Base-by-base conservation (phyloP, 2,888 invertebrate species). In the Lasioglossum lativentre region DNA sequence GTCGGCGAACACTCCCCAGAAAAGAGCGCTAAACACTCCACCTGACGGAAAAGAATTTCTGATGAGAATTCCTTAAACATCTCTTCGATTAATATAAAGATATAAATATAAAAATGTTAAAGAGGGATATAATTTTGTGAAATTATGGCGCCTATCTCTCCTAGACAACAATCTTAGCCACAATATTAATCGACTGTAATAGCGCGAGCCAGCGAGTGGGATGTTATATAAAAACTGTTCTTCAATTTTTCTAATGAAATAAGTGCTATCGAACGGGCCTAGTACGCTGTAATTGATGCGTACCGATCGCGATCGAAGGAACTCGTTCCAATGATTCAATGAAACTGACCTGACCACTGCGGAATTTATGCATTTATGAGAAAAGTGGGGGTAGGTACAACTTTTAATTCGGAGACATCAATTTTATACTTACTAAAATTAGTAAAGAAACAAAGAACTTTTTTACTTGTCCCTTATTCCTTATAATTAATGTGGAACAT, bases 1-100 rank as follows among this genome's bases (percentile, higher is more conserved):
- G 94, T 98, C 98, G 0, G 98, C 97, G 86, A 98, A 94, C 88
- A 97, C 96, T 68, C 98, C 98, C 98, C 98, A 98, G 78, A 98
- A 95, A 95, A 97, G 97, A 0, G 98, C 97, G 77, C 98, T 98
- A 40, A 97, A 90, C 45, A 97, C 97, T 56, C 97, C 97, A 88
- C 97, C 96, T 96, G 91, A 23, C 94, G 85, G 80, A 19, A 16
- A 30, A 47, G 34, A 71, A 77, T 23, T 56, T 8, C 4, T 12
- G 27, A 27, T 40, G n/a, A 14, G 4, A 38, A 59, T 4, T 23
- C 2, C 3, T 34, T 19, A 19, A 5, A 38, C 16, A n/a, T 23
- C 16, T 40, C 40, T 40, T 12, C 10, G 40, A 40, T 40, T 40
- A 40, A 40, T 12, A 40, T n/a, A n/a, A n/a, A n/a, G n/a, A n/a